Percentiles rank a stretch among this genome's conserved stretches.
phyloP scores from a whole-genome alignment of 1,140 invertebrate genomes.

The Choristoneura fumiferana region DNA sequence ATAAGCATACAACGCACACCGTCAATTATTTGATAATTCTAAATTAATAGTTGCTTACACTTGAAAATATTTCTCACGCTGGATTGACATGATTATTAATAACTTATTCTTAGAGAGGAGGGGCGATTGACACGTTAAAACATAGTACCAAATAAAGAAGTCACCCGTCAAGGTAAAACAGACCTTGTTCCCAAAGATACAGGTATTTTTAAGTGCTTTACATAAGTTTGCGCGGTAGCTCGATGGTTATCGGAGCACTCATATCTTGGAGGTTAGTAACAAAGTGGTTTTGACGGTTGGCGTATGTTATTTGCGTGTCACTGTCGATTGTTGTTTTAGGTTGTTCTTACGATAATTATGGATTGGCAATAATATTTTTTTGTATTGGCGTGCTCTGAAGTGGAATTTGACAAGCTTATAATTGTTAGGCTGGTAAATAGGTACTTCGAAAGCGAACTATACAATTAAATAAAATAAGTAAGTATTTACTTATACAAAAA shows the following conservation, averaged over 20 bases:
- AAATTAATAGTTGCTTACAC: slow-evolving; percentile 20
- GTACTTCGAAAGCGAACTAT: too few relatives aligned
- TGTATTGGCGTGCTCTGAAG: too few relatives aligned
- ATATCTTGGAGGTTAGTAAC: slow-evolving; percentile 8
- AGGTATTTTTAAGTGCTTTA: neutral
- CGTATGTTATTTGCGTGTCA: slow-evolving; percentile 3
- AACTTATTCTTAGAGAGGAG: slow-evolving; percentile 15
- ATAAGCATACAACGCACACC: neutral
- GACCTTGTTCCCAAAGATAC: neutral
- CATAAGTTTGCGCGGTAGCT: slow-evolving; percentile 3
- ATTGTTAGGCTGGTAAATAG: too few relatives aligned
- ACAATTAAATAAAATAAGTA: too few relatives aligned
- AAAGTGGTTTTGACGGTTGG: slow-evolving; percentile 6
- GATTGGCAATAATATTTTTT: neutral
- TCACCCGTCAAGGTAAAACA: neutral
- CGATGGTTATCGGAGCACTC: slow-evolving; percentile 14
- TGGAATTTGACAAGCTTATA: too few relatives aligned
- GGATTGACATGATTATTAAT: slow-evolving; percentile 20
- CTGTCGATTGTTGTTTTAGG: slow-evolving; percentile 16
- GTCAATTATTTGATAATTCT: slow-evolving; percentile 17
- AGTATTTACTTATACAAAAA: too few relatives aligned
- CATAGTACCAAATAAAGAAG: neutral
- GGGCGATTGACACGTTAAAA: slow-evolving; percentile 19
- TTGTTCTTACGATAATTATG: neutral
- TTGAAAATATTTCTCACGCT: slow-evolving; percentile 19